Conservation (phyloP, 1,140 invertebrate genomes). For the Sycophaga agraensis region DNA sequence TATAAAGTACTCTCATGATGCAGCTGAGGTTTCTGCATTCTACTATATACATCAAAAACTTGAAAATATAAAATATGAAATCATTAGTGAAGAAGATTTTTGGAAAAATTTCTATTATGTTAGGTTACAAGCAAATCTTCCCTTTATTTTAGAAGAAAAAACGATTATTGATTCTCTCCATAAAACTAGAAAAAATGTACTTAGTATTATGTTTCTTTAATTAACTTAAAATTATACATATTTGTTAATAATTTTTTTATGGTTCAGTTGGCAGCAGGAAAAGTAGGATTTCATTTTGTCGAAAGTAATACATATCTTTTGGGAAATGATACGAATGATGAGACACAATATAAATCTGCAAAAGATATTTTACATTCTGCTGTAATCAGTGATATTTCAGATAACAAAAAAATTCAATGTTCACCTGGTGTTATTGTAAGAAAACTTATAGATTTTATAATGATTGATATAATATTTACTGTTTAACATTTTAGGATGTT, state of each 20-base stretch:
- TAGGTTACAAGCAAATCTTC: constrained; percentile 53
- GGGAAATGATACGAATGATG: constrained; percentile 58
- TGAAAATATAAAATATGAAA: constrained; percentile 61
- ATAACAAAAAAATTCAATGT: constrained; percentile 56
- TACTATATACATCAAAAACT: constrained; percentile 73
- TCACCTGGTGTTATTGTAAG: constrained; percentile 44
- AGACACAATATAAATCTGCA: constrained; percentile 59
- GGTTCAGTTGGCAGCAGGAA: constrained; percentile 63
- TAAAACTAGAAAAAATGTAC: constrained; percentile 52
- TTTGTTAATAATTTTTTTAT: constrained; percentile 27
- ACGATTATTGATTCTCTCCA: constrained; percentile 45
- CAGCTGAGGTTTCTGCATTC: constrained; percentile 62
- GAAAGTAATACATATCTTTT: constrained; percentile 63
- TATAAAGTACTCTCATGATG: constrained; percentile 62
- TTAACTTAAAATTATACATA: not conserved
- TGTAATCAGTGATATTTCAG: constrained; percentile 32
- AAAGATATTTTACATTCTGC: constrained; percentile 60
- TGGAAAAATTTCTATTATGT: constrained; percentile 70
- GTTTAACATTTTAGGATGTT: constrained; percentile 53
- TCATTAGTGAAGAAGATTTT: constrained; percentile 64
- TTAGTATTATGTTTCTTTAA: constrained; percentile 5
- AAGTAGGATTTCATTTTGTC: constrained; percentile 66
- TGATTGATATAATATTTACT: not conserved
- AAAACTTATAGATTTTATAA: not conserved
- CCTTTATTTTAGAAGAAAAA: constrained; percentile 42